These are phyloP conservation scores for Mongoloraphidia duomilia DNA, from an alignment of 2,888 invertebrate genomes.

Conservation along the genomic window DNA sequence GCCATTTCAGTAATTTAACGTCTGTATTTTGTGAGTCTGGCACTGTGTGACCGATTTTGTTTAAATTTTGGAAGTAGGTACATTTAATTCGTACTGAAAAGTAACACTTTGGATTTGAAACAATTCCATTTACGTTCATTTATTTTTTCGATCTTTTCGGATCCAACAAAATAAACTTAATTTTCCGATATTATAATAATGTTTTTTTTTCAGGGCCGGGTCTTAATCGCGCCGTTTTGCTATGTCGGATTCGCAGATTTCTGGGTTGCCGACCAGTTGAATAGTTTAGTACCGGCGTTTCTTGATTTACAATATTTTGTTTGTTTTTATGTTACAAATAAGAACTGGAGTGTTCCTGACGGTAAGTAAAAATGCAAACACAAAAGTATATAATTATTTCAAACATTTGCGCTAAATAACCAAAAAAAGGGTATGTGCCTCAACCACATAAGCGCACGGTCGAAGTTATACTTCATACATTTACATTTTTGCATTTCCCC, in stretches of 20 bases:
- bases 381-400: too few relatives aligned
- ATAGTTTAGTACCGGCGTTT: slow-evolving; percentile 78
- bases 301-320: slow-evolving; percentile 88
- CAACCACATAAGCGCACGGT: too few relatives aligned
- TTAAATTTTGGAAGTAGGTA: not conserved
- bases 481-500: too few relatives aligned
- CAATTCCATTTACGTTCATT: slow-evolving; percentile 4
- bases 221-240: slow-evolving; percentile 81
- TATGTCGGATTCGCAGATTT: slow-evolving; percentile 95
- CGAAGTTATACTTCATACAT: too few relatives aligned
- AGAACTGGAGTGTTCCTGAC: slow-evolving; percentile 51
- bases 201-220: slow-evolving; percentile 48
- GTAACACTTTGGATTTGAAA: slow-evolving; percentile 8
- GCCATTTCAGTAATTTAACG: too few relatives aligned
- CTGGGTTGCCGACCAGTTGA: slow-evolving; percentile 97
- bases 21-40: too few relatives aligned
- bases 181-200: not conserved
- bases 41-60: too few relatives aligned
- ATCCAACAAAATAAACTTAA: slow-evolving; percentile 2
- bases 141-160: slow-evolving; percentile 2
- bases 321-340: slow-evolving; percentile 78
- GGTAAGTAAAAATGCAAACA: slow-evolving; percentile 25
- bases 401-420: too few relatives aligned
- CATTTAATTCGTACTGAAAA: slow-evolving; percentile 6
- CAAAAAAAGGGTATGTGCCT: too few relatives aligned